Evolutionary conservation across 2,797 vertebrate genomes (phyloP).

Genomic region (Anabas testudineus): DNA sequence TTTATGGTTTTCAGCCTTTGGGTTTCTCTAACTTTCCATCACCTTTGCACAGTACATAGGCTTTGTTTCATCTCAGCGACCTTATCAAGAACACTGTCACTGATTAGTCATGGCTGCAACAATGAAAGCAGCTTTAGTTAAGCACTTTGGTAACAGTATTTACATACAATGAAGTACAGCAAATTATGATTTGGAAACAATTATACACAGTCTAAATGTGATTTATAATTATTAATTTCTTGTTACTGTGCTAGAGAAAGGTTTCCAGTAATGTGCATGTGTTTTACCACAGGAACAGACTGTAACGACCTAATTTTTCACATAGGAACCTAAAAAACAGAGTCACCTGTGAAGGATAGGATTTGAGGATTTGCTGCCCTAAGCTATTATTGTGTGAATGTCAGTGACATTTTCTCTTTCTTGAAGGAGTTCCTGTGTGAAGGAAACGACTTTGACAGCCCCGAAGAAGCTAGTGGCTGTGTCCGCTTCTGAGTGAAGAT

Average conservation of each 20-base stretch:
- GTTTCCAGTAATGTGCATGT: neutral
- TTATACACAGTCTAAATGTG: too few relatives aligned
- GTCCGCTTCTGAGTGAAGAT: constrained; percentile 83
- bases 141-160: constrained; percentile 6
- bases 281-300: constrained; percentile 16
- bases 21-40: constrained; percentile 33
- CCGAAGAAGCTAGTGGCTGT: constrained; percentile 80
- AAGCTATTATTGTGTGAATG: constrained; percentile 11
- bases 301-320: constrained; percentile 35
- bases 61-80: constrained; percentile 29
- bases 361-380: constrained; percentile 27
- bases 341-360: constrained; percentile 13
- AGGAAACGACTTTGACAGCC: constrained; percentile 82
- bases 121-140: neutral
- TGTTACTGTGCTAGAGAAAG: neutral
- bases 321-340: constrained; percentile 9
- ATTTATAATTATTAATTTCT: constrained; percentile 10
- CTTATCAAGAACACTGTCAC: constrained; percentile 28
- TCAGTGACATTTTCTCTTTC: constrained; percentile 40
- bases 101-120: neutral
- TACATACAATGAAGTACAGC: neutral
- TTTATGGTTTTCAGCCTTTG: constrained; percentile 24
- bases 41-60: constrained; percentile 28
- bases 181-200: neutral
- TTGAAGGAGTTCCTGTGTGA: constrained; percentile 84